Evolutionary conservation across 2,797 vertebrate species (phyloP).

Genomic region (Hoplostethus mediterraneus): DNA sequence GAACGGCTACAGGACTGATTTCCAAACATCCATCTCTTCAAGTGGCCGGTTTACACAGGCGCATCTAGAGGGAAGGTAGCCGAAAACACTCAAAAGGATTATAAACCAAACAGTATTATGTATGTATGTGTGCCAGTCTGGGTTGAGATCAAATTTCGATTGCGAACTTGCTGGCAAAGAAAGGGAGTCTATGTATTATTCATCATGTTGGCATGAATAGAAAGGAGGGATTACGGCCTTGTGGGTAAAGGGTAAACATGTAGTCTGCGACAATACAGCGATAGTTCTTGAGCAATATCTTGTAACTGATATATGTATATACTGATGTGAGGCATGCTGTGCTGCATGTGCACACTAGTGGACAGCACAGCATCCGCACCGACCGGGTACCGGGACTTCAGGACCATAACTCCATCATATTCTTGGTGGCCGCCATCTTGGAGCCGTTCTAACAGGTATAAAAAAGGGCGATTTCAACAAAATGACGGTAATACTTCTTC

Average conservation of each 20-base stretch:
- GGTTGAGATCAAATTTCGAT: neutral
- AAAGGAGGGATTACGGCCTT: neutral
- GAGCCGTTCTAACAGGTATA: neutral
- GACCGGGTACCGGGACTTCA: neutral
- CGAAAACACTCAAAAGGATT: neutral
- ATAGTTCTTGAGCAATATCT: neutral
- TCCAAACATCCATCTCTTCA: neutral
- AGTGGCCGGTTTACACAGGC: neutral
- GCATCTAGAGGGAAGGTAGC: neutral
- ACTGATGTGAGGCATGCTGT: neutral
- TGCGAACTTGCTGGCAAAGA: neutral
- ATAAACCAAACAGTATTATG: neutral
- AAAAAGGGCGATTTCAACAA: neutral
- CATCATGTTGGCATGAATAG: neutral
- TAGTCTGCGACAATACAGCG: neutral
- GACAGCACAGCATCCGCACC: neutral
- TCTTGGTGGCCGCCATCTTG: conserved; percentile 1
- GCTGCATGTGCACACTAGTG: neutral
- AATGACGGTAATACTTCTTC: neutral
- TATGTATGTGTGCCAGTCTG: neutral
- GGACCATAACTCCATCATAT: neutral
- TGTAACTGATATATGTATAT: neutral
- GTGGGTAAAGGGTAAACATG: neutral
- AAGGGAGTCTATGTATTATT: neutral
- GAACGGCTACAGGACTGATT: neutral